Conservation (phyloP, 2,888 invertebrate genomes). For the Rhagonycha fulva region DNA sequence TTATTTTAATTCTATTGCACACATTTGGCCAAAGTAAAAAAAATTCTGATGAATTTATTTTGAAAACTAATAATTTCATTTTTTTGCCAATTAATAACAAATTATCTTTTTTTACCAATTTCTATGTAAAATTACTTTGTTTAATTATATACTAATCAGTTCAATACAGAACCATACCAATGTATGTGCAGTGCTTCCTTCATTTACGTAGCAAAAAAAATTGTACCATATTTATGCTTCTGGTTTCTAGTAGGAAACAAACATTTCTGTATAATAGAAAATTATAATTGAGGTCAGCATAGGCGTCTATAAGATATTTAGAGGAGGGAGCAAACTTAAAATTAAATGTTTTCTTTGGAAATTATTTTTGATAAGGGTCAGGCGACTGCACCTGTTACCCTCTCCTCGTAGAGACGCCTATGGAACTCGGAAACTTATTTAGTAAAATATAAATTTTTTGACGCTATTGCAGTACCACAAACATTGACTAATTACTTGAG, state of each 20-base stretch:
- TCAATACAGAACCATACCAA: not conserved
- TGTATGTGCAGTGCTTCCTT: not conserved
- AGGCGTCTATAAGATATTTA: too few relatives aligned
- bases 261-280: not conserved
- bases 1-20: not conserved
- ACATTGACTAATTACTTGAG: not conserved
- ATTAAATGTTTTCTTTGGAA: too few relatives aligned
- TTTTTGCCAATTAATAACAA: not conserved
- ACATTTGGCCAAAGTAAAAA: not conserved
- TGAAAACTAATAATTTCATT: too few relatives aligned
- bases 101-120: not conserved
- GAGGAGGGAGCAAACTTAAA: too few relatives aligned
- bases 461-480: not conserved
- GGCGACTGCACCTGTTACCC: too few relatives aligned
- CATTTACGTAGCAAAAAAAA: not conserved
- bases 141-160: not conserved
- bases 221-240: not conserved
- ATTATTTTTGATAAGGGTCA: too few relatives aligned
- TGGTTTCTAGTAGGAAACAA: not conserved
- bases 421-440: not conserved
- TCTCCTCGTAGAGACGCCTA: not conserved
- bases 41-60: not conserved
- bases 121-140: not conserved
- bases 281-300: too few relatives aligned
- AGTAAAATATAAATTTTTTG: not conserved